Conservation (phyloP, 2,888 invertebrate genomes). For the Drosophila imparisetae region DNA sequence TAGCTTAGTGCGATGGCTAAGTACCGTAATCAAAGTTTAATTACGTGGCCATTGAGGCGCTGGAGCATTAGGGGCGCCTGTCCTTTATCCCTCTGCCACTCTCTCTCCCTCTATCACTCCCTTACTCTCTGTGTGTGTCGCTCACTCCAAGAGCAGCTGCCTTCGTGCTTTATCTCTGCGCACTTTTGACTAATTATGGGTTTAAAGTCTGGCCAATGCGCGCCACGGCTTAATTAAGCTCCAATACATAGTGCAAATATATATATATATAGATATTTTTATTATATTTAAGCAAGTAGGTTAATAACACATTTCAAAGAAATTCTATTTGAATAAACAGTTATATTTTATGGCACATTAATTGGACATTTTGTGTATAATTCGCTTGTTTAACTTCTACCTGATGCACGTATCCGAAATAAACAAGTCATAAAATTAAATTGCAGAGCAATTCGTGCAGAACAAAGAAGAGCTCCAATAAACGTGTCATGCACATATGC, state of each 20-base stretch:
- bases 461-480: conserved; percentile 38
- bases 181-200: conserved; percentile 73
- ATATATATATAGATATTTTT: neutral
- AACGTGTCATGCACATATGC: conserved; percentile 55
- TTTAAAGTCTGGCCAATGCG: conserved; percentile 51
- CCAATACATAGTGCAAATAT: conserved; percentile 2
- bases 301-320: neutral
- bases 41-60: conserved; percentile 75
- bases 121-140: neutral
- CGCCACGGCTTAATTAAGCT: conserved; percentile 72
- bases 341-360: conserved; percentile 13
- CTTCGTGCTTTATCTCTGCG: conserved; percentile 70
- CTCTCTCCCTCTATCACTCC: neutral
- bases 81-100: neutral
- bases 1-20: conserved; percentile 70
- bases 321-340: neutral
- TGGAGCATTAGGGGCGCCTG: conserved; percentile 40
- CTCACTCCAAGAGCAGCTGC: conserved; percentile 8
- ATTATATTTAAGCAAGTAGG: neutral
- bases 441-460: conserved; percentile 55
- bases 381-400: conserved; percentile 32
- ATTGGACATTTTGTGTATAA: conserved; percentile 30
- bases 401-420: conserved; percentile 43
- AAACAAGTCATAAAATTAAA: conserved; percentile 70
- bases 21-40: conserved; percentile 79